Evolutionary conservation across 1,140 invertebrate species (phyloP).

Genomic region (Mizuhopecten yessoensis): DNA sequence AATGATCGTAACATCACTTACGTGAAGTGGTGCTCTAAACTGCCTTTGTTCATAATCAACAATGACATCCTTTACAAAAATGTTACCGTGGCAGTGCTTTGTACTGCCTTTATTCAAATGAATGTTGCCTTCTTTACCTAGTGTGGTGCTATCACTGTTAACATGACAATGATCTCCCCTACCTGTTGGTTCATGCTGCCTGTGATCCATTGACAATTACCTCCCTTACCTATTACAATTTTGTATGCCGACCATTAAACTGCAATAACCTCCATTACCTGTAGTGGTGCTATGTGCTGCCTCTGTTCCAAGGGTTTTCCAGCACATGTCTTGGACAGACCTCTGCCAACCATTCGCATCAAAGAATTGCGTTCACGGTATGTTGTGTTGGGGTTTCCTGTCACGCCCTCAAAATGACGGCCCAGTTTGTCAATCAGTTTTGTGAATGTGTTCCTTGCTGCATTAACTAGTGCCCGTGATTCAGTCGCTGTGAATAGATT

Average conservation of each 20-base stretch:
- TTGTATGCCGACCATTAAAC: too few relatives aligned
- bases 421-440: constrained; percentile 75
- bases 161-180: not conserved
- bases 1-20: not conserved
- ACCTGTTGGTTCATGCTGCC: constrained; percentile 64
- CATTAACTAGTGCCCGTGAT: constrained; percentile 72
- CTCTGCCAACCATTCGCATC: constrained; percentile 68
- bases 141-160: not conserved
- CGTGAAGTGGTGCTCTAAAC: not conserved
- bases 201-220: too few relatives aligned
- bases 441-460: constrained; percentile 77
- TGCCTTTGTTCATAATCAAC: not conserved
- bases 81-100: constrained; percentile 68
- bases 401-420: constrained; percentile 71
- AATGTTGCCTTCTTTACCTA: not conserved
- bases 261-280: too few relatives aligned
- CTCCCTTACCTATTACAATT: constrained; percentile 67
- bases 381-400: constrained; percentile 64
- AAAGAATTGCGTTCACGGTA: constrained; percentile 74
- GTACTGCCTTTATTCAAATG: not conserved
- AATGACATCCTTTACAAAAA: constrained; percentile 53
- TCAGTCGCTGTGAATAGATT: constrained; percentile 64
- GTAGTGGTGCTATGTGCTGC: constrained; percentile 66
- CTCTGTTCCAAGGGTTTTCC: constrained; percentile 65
- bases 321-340: constrained; percentile 63